Evolutionary conservation across 1,140 invertebrate genomes (phyloP).

Genomic region (Latrodectus geometricus): DNA sequence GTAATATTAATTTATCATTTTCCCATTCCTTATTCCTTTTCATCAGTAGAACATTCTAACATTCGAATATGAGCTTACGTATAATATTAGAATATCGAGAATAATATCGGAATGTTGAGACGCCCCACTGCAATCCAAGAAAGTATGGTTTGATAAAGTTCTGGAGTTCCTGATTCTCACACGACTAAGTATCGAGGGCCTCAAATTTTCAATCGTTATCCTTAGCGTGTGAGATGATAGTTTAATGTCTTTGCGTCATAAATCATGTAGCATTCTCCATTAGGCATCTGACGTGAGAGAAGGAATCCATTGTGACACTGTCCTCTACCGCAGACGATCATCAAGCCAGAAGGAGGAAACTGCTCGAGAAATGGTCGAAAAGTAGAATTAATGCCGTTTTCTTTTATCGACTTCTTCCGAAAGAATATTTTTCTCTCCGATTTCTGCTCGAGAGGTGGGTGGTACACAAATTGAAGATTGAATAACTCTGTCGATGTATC

Average conservation of each 20-base stretch:
- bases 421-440: slow-evolving; percentile 39
- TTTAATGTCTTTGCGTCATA: slow-evolving; percentile 49
- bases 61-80: too few species aligned
- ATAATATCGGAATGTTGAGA: too few species aligned
- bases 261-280: slow-evolving; percentile 31
- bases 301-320: slow-evolving; percentile 39
- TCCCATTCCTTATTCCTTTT: too few species aligned
- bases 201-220: slow-evolving; percentile 33
- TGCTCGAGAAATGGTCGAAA: slow-evolving; percentile 40
- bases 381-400: slow-evolving; percentile 42
- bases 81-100: too few species aligned
- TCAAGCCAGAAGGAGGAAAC: slow-evolving; percentile 13
- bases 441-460: slow-evolving; percentile 7
- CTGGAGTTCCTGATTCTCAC: too few species aligned
- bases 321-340: slow-evolving; percentile 45
- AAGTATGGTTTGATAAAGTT: too few species aligned
- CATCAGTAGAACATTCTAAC: too few species aligned
- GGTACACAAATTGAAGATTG: slow-evolving; percentile 19
- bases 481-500: background rate
- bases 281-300: slow-evolving; percentile 18
- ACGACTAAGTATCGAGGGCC: slow-evolving; percentile 25
- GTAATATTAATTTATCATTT: too few species aligned
- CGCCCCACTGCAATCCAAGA: too few species aligned
- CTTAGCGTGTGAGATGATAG: slow-evolving; percentile 39
- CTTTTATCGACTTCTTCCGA: background rate